Evolutionary conservation across 2,888 invertebrate genomes (phyloP).

Genomic region (Limnephilus rhombicus): DNA sequence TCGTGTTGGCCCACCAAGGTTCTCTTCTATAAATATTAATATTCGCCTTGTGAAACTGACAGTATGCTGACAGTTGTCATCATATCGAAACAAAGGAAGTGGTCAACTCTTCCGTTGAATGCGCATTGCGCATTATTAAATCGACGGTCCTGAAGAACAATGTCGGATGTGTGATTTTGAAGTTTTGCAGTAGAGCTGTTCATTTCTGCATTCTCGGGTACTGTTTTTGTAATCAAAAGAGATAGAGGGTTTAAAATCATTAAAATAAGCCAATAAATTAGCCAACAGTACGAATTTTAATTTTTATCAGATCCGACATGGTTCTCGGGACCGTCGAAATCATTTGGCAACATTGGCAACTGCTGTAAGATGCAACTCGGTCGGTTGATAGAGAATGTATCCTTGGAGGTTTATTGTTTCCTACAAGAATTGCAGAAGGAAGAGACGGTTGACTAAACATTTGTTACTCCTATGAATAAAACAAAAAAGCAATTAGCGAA

Average conservation of each 20-base stretch:
- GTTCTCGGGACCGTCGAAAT: no score
- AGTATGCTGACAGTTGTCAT: background rate
- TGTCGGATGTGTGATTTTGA: no score
- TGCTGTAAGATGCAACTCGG: background rate
- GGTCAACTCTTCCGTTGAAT: background rate
- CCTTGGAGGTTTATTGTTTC: background rate
- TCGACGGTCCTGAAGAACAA: no score
- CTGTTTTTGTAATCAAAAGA: no score
- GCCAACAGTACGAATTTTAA: no score
- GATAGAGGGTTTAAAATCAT: no score
- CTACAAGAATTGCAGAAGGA: background rate
- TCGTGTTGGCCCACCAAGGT: background rate
- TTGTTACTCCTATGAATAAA: background rate
- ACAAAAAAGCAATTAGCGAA: background rate
- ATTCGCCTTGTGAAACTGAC: background rate
- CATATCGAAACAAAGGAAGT: background rate
- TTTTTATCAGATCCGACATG: no score
- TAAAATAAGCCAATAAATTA: no score
- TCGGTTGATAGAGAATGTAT: background rate
- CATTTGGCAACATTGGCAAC: no score
- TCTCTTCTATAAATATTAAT: background rate
- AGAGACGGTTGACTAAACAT: background rate
- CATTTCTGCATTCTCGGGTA: no score
- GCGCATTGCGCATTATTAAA: background rate
- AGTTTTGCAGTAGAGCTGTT: no score